These are phyloP conservation scores for Rhadina sibilatrix DNA, from an alignment of 2,113 vertebrate species.

Conservation along the genomic window DNA sequence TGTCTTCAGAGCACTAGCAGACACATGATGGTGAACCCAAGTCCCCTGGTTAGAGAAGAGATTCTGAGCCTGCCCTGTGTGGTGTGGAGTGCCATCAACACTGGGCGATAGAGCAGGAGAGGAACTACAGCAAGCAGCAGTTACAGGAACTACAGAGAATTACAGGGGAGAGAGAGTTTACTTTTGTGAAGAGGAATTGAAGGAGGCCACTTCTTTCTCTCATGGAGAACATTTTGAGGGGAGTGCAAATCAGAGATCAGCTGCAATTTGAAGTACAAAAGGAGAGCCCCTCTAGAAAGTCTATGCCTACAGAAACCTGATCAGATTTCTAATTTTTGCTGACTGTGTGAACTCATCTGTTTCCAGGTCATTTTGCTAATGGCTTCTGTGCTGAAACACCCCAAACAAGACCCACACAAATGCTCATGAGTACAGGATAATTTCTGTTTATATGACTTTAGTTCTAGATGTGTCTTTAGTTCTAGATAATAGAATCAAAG, in stretches of 20 bases:
- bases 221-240: background rate
- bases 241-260: background rate
- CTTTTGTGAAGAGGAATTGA: background rate
- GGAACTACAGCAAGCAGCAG: background rate
- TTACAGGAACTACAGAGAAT: background rate
- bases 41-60: accelerated
- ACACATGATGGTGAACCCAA: background rate
- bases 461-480: background rate
- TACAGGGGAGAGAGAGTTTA: background rate
- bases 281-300: background rate
- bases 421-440: background rate
- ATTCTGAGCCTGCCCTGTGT: background rate
- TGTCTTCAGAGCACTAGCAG: background rate
- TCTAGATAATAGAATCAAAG: background rate
- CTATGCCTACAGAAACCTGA: background rate
- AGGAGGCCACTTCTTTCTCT: background rate
- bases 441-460: background rate
- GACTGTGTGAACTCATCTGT: background rate
- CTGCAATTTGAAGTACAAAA: background rate
- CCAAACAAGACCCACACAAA: background rate
- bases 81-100: background rate
- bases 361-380: background rate
- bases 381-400: background rate
- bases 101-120: background rate
- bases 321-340: background rate